Evolutionary conservation across 2,113 vertebrate genomes (phyloP), one percentile per base, ranked within the genome.

Genomic region (Chroicocephalus ridibundus): DNA sequence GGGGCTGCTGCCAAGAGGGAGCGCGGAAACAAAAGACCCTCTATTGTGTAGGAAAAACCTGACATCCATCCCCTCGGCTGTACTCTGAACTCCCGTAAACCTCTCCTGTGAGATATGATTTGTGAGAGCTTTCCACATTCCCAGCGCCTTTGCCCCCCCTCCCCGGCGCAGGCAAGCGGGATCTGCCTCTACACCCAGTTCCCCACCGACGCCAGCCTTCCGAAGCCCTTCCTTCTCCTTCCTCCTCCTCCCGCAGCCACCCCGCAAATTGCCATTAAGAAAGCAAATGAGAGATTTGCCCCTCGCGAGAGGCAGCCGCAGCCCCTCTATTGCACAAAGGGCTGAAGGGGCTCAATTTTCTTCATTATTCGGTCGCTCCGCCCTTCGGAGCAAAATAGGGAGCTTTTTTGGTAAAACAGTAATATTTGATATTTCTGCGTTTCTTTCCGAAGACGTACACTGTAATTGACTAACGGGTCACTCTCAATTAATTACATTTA

Each of bases 1-100:
- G 96, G 96, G 91, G 82, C 96, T 95, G 98, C 96, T 98, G 98
- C 98, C 98, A 98, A 98, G 97, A 97, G 95, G 77, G 91, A 98
- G 93, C 31, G 36, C 34, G 38, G 95, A 98, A 98, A 98, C 97
- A 98, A 98, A 98, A 98, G 96, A 71, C 94, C 95, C 90, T 98
- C 97, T 98, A 98, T 98, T 98, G 97, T 98, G 96, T 93, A 97
- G 97, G 96, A 97, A 97, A 97, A 97, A 95, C 92, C 96, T 94
- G 95, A 98, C 97, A 96, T 97, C 95, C 94, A 97, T 95, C 96
- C 97, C 96, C 85, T 94, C 80, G n/a, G 95, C 93, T 96, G 12
- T 71, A 83, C 85, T 91, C 94, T 94, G 90, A 96, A 97, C 94
- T 96, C 96, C 68, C 79, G 72, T 86, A 96, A 97, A 88, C 96